Evolutionary conservation across 2,113 vertebrate genomes (phyloP), one percentile per base, ranked within the genome.

Genomic region (Ceratotherium simum): DNA sequence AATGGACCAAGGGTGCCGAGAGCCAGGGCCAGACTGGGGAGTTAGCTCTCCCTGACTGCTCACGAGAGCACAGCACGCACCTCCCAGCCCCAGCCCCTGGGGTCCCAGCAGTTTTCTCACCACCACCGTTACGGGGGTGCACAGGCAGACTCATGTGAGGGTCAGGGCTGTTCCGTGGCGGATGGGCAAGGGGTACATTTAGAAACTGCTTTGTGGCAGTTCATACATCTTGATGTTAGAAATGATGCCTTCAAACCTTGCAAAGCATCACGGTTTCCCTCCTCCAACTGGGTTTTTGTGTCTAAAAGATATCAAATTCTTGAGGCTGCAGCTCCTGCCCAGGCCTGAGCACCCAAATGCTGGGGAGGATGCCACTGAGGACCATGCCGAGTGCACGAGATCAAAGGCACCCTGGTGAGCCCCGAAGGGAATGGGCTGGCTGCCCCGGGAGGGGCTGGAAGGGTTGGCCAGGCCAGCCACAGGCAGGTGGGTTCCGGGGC

Each of bases 391-490:
- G 25, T 7, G 3, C 31, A 2, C 51, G 11, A 5, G 20, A 27
- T 8, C 29, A 3, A 1, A 31, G 51, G 16, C 5, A 0, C 48
- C 1, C 17, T 10, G 17, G 72, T 10, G 51, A 39, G 39, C 9
- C 36, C 58, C 33, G 14, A 48, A 18, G 31, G 42, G 42, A 8
- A 1, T 0, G 2, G 27, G 42, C 21, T 1, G 72, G 72, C 36
- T 0, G 39, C 31, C 27, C 76, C 0, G 13, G 54, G 73, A 27
- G 18, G 23, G 64, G 36, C 64, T 0, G 8, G 8, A 1, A 4
- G 20, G 0, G 27, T 39, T 0, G 5, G 5, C 65, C 87, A 0
- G 6, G 0, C 54, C 0, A 0, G 36, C 20, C 42, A 8, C 64
- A 1, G 0, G 39, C 16, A 23, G 0, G 0, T 42, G 67, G 27